Evolutionary conservation across 2,888 invertebrate species (phyloP).

Genomic region (Dolichopus griseipennis): DNA sequence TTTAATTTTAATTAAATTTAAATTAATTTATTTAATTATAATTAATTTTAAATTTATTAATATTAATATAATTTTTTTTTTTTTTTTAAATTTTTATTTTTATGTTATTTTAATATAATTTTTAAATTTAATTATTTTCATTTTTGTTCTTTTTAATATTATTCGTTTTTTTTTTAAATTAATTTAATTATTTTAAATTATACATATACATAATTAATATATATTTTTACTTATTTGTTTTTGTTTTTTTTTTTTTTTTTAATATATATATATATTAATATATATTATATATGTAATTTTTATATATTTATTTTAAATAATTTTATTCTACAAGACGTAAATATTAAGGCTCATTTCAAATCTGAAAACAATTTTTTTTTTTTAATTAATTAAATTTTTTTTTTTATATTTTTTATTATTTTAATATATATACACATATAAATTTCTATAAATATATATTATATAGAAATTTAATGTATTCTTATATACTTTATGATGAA

Average conservation of each 20-base stretch:
- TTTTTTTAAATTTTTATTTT: background rate
- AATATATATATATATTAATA: background rate
- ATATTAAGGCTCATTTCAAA: constrained; percentile 6
- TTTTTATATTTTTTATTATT: too few relatives aligned
- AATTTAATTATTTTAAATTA: background rate
- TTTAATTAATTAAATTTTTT: too few relatives aligned
- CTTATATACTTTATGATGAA: background rate
- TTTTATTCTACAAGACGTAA: constrained; percentile 4
- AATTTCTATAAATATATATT: too few relatives aligned
- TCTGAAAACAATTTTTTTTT: constrained; percentile 2
- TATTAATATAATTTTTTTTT: background rate
- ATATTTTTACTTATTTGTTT: too few relatives aligned
- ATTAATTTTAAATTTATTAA: background rate
- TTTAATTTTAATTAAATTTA: too few relatives aligned
- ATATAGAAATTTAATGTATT: too few relatives aligned
- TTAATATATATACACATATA: too few relatives aligned
- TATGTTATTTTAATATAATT: background rate
- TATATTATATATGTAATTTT: background rate
- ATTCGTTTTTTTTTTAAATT: background rate
- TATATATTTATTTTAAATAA: background rate
- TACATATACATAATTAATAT: too few relatives aligned
- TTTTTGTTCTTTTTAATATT: background rate
- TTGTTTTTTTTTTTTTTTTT: too few relatives aligned
- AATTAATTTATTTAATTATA: too few relatives aligned
- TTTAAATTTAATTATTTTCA: background rate